Conservation (phyloP, 2,113 vertebrate genomes). For the Rhegmatorhina hoffmannsi region DNA sequence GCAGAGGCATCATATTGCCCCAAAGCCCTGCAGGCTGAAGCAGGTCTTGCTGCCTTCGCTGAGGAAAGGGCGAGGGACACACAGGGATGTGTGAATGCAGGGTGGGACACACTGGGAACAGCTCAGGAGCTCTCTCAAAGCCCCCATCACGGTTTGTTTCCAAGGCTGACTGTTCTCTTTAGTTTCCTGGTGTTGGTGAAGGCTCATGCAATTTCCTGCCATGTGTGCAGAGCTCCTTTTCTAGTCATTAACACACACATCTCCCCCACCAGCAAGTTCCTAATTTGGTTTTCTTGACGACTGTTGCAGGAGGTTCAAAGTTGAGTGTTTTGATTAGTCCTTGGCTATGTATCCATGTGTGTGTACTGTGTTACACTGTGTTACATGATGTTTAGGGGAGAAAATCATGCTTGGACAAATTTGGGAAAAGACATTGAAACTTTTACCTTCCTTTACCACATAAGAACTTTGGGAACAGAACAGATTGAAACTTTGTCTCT, state of each 20-base stretch:
- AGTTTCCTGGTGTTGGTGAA: background rate
- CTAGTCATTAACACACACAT: background rate
- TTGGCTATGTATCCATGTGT: background rate
- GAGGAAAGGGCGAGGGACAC: background rate
- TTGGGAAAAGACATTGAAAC: background rate
- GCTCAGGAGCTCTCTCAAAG: background rate
- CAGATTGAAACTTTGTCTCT: background rate
- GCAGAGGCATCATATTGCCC: background rate
- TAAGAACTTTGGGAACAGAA: background rate
- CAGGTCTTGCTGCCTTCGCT: background rate
- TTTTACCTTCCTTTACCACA: background rate
- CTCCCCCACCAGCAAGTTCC: background rate
- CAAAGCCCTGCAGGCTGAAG: background rate
- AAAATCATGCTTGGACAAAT: background rate
- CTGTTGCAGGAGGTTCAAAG: background rate
- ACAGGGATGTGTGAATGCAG: background rate
- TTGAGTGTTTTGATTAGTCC: conserved; percentile 14
- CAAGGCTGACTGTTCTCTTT: background rate
- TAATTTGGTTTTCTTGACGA: conserved; percentile 17
- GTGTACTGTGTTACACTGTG: background rate
- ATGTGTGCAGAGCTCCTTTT: background rate
- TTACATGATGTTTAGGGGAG: background rate
- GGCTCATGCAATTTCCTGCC: background rate
- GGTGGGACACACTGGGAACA: background rate
- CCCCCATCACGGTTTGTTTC: background rate